Base-by-base conservation (phyloP, 2,113 vertebrate species). In the Alosa alosa region DNA sequence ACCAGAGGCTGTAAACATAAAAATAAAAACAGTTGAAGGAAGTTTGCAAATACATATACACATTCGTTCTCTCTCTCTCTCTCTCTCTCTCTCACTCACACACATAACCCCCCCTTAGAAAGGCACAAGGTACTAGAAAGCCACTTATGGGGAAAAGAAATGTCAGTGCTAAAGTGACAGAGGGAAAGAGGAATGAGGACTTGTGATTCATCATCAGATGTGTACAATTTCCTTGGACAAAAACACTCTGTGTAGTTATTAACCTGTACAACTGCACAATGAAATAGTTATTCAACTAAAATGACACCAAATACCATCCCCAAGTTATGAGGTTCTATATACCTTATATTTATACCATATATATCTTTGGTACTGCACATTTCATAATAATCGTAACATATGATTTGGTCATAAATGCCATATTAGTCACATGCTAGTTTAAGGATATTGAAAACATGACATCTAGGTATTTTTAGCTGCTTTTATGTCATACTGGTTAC, bases 1-100 rank as follows among this genome's bases (percentile, higher is more conserved):
- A 93, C 96, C 95, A 94, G 97, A 98, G 89, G 93, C 97, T 98
- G 94, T 93, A 95, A 96, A 96, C 92, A 93, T 88, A 86, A 47
- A 82, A 84, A 68, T 3, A 72, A 87, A 89, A 75, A 91, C 64
- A 82, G 85, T 89, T 86, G 88, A 90, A 86, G 86, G 89, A 87
- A 83, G 88, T 81, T 46, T 85, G 87, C 78, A 82, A 89, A 89
- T 85, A 46, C 18, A 87, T 83, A 36, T 78, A 75, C 60, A 25
- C 60, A 6, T 22, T 68, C 60, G 25, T 22, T 68, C 60, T 68
- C 60, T 68, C 60, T 25, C 60, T 8, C 60, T 1, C 55, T 25
- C 60, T 8, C 60, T 1, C 55, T 20, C 55, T 13, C 55, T 13
- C 55, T 20, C 60, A 25, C n/a, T 9, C 60, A 68, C 20, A 72